These are phyloP conservation scores for Cyprinodon tularosa DNA, from an alignment of 2,113 vertebrate genomes.

Conservation along the genomic window DNA sequence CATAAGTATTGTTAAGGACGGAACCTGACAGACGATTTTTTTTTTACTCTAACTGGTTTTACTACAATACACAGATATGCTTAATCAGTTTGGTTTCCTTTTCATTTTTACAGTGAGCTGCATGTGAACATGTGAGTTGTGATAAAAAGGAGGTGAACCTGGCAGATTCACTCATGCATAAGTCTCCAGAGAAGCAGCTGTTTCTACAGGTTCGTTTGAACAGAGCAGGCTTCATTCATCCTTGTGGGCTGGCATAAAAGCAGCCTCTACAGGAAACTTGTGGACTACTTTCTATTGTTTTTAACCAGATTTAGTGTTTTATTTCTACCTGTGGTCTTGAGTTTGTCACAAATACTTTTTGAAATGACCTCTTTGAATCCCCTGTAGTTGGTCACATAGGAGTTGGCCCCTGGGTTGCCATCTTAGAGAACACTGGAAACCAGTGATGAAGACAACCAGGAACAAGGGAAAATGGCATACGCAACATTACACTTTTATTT, in stretches of 20 bases:
- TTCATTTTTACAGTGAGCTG: not conserved
- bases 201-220: slow-evolving; percentile 3
- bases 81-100: not conserved
- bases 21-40: not conserved
- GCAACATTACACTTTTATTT: not conserved
- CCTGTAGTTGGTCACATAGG: not conserved
- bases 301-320: not conserved
- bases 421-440: not conserved
- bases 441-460: not conserved
- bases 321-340: not conserved
- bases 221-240: not conserved
- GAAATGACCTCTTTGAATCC: not conserved
- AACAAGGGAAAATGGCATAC: not conserved
- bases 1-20: not conserved
- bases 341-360: not conserved
- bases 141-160: slow-evolving; percentile 1
- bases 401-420: not conserved
- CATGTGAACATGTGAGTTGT: not conserved
- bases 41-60: not conserved
- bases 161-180: slow-evolving; percentile 6
- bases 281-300: not conserved
- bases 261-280: not conserved
- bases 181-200: not conserved
- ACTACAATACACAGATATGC: not conserved
- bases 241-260: not conserved